A percentile compares a stretch with the other conserved stretches of the same genome.
phyloP scores from a whole-genome alignment of 2,113 vertebrate genomes.

The Coturnix japonica region DNA sequence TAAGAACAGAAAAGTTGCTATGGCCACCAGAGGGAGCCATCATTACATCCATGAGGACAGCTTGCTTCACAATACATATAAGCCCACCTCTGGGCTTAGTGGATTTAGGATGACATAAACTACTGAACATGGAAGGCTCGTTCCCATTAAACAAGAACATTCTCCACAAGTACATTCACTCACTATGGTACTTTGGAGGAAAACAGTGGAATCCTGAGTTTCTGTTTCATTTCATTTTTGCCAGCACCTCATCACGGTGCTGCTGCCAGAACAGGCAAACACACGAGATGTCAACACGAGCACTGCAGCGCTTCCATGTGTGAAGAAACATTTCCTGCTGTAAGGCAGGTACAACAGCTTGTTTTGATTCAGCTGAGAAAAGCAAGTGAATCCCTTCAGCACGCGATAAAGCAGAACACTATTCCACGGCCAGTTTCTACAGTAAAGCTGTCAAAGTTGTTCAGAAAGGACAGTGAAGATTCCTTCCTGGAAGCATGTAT shows the following conservation, averaged over 20 bases:
- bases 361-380: conserved; percentile 23
- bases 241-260: not conserved
- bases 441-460: conserved; percentile 8
- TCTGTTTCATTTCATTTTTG: not conserved
- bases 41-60: not conserved
- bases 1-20: not conserved
- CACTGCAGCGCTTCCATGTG: not conserved
- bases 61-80: not conserved
- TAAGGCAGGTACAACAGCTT: not conserved
- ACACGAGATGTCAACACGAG: not conserved
- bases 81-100: not conserved
- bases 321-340: not conserved
- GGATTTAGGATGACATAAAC: not conserved
- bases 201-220: not conserved
- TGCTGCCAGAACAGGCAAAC: not conserved
- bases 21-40: conserved; percentile 47
- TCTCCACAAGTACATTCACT: not conserved
- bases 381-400: not conserved
- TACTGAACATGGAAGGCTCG: not conserved
- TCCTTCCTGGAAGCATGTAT: not conserved
- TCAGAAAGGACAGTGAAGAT: not conserved
- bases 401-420: conserved; percentile 1
- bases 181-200: not conserved
- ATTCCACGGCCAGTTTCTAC: not conserved
- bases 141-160: not conserved